Percentiles rank a stretch among this genome's conserved stretches.
Conservation (phyloP, 2,797 vertebrate genomes). For the Poeciliopsis presidionis region DNA sequence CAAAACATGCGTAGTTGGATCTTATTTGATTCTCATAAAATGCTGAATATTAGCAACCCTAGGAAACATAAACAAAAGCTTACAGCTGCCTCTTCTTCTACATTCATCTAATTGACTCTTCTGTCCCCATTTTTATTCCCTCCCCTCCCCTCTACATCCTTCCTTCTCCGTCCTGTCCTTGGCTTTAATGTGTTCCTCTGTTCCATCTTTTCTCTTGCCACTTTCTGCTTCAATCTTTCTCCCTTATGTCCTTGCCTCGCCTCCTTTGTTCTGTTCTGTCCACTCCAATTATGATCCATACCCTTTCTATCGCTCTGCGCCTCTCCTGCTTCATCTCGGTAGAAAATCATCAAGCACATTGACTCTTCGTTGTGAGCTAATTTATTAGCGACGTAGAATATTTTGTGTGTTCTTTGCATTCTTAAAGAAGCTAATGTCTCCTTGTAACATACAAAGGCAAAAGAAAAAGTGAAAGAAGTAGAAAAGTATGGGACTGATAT, state of each 20-base stretch:
- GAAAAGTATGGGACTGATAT: not conserved
- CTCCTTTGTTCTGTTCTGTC: conserved; percentile 51
- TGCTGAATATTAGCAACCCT: not conserved
- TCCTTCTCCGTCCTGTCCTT: conserved; percentile 41
- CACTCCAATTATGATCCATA: conserved; percentile 46
- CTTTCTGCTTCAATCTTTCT: conserved; percentile 15
- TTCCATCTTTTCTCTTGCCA: conserved; percentile 20
- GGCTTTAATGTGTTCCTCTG: conserved; percentile 37
- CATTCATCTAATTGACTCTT: conserved; percentile 1
- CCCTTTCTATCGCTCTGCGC: conserved; percentile 22
- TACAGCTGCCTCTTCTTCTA: not conserved
- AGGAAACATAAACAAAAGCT: conserved; percentile 15
- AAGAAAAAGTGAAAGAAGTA: not conserved
- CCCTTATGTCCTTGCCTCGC: conserved; percentile 45
- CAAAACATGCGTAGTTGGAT: not conserved
- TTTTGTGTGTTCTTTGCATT: not conserved
- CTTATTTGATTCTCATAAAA: not conserved
- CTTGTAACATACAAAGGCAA: not conserved
- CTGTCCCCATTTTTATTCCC: conserved; percentile 13
- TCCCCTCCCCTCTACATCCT: conserved; percentile 4
- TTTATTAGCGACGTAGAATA: conserved; percentile 11
- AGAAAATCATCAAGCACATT: conserved; percentile 1
- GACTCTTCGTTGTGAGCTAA: conserved; percentile 9
- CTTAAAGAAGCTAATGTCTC: not conserved
- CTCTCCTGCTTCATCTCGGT: conserved; percentile 36